A percentile compares a stretch with the other conserved stretches of the same genome.
Conservation (phyloP, 2,113 vertebrate genomes). For the Mustela nigripes region DNA sequence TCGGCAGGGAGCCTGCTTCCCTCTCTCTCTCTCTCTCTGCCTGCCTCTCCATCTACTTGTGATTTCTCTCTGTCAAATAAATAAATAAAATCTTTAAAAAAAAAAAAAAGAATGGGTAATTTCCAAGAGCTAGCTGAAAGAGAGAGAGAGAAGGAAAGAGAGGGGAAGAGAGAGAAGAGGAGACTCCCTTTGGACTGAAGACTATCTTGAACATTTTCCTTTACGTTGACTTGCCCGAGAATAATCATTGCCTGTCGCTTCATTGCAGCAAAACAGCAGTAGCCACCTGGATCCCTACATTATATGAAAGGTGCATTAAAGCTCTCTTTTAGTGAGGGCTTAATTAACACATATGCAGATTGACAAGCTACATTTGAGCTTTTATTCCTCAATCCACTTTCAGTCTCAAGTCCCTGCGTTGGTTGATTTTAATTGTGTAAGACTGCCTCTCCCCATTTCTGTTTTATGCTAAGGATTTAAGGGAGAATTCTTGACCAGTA, state of each 20-base stretch:
- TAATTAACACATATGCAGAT: not conserved
- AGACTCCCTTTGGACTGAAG: not conserved
- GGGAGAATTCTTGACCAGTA: not conserved
- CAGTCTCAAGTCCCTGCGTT: not conserved
- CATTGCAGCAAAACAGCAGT: not conserved
- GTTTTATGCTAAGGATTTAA: not conserved
- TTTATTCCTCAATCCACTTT: not conserved
- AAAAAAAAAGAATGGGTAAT: not conserved
- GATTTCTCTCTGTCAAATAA: too few relatives aligned
- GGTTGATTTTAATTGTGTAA: not conserved
- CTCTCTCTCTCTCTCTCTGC: too few relatives aligned
- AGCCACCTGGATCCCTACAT: too few relatives aligned
- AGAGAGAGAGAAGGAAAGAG: not conserved
- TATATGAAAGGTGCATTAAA: not conserved
- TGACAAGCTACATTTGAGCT: not conserved
- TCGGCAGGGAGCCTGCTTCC: too few relatives aligned
- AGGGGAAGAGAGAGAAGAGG: not conserved
- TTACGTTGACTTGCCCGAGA: not conserved
- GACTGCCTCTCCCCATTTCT: not conserved
- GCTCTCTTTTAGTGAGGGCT: not conserved
- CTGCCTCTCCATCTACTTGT: too few relatives aligned
- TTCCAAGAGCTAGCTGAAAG: not conserved
- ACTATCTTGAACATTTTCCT: not conserved
- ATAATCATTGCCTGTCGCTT: too few relatives aligned
- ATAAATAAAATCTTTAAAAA: too few relatives aligned